These are phyloP conservation scores for Chrysaora quinquecirrha DNA, from an alignment of 30 jellyfish, hydroid and myxozoan species.

Conservation along the genomic window DNA sequence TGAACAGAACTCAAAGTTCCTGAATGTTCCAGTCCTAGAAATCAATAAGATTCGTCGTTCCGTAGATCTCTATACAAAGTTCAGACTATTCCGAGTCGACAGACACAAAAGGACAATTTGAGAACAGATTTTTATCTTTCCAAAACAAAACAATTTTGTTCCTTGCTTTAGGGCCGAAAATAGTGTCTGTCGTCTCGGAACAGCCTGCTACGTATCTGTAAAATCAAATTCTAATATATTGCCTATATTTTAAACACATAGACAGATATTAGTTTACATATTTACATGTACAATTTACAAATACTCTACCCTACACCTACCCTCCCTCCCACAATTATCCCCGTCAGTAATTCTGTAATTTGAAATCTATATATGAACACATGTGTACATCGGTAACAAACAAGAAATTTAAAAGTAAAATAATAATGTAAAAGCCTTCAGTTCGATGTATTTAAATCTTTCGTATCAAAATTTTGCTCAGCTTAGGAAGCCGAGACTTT, in stretches of 20 bases:
- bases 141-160: too few species aligned
- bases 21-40: too few species aligned
- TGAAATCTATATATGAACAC: background rate
- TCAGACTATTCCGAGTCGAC: too few species aligned
- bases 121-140: too few species aligned
- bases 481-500: slow-evolving; percentile 77
- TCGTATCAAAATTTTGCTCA: slow-evolving; percentile 5
- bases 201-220: slow-evolving; percentile 1
- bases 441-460: background rate
- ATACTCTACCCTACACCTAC: slow-evolving; percentile 15
- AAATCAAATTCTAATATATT: slow-evolving; percentile 30
- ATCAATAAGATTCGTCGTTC: too few species aligned
- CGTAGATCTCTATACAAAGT: too few species aligned
- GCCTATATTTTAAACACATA: slow-evolving; percentile 54
- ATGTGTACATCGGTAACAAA: slow-evolving; percentile 10
- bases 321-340: slow-evolving; percentile 21
- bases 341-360: background rate
- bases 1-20: too few species aligned
- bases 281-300: slow-evolving; percentile 54
- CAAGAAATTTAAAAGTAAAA: slow-evolving; percentile 1
- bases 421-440: slow-evolving; percentile 1
- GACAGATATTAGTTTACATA: slow-evolving; percentile 59
- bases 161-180: slow-evolving; percentile 5
- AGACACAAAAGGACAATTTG: too few species aligned
- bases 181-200: background rate